Conservation (phyloP, 2,113 vertebrate species). For the Marcusenius ussheri region DNA sequence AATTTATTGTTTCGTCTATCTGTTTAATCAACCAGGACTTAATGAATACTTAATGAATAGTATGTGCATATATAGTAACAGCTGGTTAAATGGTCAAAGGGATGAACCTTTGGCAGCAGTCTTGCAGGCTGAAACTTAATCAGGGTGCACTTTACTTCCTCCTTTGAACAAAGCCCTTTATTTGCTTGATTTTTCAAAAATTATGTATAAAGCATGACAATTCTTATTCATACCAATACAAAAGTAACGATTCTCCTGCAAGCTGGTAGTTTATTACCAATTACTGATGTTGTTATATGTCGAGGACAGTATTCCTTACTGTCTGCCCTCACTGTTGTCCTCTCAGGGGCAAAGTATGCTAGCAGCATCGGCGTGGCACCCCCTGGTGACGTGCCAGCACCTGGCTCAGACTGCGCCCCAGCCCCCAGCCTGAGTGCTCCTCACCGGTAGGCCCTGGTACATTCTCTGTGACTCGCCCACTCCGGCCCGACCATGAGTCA, state of each 20-base stretch:
- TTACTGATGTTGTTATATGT: background rate
- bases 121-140: background rate
- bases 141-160: background rate
- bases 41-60: slow-evolving; percentile 2
- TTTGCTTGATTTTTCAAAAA: background rate
- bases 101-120: background rate
- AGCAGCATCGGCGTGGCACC: slow-evolving; percentile 75
- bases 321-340: background rate
- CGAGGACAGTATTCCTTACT: background rate
- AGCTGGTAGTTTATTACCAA: background rate
- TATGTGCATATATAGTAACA: background rate
- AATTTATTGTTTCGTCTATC: background rate
- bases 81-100: background rate
- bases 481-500: slow-evolving; percentile 63
- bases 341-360: slow-evolving; percentile 87
- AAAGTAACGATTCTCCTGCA: background rate
- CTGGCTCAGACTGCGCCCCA: slow-evolving; percentile 72
- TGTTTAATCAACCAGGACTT: background rate
- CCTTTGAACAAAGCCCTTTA: background rate
- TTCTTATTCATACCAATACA: background rate
- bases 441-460: slow-evolving; percentile 91
- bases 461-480: slow-evolving; percentile 65
- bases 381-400: slow-evolving; percentile 70
- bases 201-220: background rate
- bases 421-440: slow-evolving; percentile 71